phyloP scores from a whole-genome alignment of 2,113 vertebrate species.

The Vulpes vulpes region DNA sequence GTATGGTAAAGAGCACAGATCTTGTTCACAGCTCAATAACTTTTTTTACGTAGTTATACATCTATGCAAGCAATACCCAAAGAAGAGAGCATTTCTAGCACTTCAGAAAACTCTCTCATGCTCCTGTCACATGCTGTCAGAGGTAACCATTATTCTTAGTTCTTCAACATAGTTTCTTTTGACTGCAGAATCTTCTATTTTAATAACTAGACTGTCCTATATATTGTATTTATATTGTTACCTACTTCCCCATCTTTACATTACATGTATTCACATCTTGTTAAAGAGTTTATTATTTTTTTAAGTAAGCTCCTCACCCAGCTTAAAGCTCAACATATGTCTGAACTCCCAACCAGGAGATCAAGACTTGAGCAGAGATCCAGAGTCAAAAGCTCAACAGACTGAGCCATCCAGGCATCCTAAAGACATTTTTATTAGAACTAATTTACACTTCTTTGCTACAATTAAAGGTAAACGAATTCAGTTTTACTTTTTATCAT shows the following conservation, averaged over 20 bases:
- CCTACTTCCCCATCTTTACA: constrained; percentile 18
- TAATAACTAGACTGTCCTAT: neutral
- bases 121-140: neutral
- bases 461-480: constrained; percentile 5
- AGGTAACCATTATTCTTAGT: neutral
- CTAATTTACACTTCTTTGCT: constrained; percentile 36
- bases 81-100: neutral
- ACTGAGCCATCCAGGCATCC: neutral
- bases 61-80: neutral
- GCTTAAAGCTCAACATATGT: neutral
- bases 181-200: constrained; percentile 13
- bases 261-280: neutral
- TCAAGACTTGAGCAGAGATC: neutral
- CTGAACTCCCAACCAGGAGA: neutral
- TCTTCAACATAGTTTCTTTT: constrained; percentile 43
- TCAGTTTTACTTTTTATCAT: constrained; percentile 56
- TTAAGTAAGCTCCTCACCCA: neutral
- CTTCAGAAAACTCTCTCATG: neutral
- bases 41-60: neutral
- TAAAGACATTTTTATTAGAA: constrained; percentile 45
- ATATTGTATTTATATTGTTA: neutral
- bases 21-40: neutral
- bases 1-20: neutral
- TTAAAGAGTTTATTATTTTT: constrained; percentile 43
- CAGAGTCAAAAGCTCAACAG: neutral